A percentile compares a stretch with the other conserved stretches of the same genome.
These are phyloP conservation scores for Drosophila mojavensis DNA, from an alignment of 1,140 invertebrate genomes.

Conservation along the genomic window DNA sequence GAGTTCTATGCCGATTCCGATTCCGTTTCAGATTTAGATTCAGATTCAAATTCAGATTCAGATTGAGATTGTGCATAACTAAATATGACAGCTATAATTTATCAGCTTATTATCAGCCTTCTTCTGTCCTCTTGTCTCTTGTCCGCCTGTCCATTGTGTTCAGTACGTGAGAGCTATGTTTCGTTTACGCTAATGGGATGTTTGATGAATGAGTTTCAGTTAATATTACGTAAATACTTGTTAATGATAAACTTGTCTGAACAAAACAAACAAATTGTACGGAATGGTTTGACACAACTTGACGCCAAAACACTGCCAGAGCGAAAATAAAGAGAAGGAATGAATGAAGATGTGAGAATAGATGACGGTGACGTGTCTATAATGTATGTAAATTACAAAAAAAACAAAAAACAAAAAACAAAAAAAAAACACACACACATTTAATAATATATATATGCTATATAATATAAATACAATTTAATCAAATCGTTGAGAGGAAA, in stretches of 20 bases:
- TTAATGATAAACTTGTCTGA: constrained; percentile 69
- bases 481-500: constrained; percentile 32
- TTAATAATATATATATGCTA: constrained; percentile 26
- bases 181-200: constrained; percentile 29
- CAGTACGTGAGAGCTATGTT: constrained; percentile 10
- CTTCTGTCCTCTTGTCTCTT: background rate
- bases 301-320: constrained; percentile 84
- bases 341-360: constrained; percentile 24
- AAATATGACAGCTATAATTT: background rate
- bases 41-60: too few species aligned
- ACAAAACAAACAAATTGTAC: constrained; percentile 69
- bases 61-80: background rate
- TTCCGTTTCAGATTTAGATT: background rate
- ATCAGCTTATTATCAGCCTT: background rate
- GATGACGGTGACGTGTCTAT: constrained; percentile 54
- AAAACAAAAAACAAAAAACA: constrained; percentile 39
- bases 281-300: constrained; percentile 84
- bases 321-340: constrained; percentile 46
- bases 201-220: constrained; percentile 49
- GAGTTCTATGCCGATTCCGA: too few species aligned
- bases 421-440: constrained; percentile 11
- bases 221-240: constrained; percentile 60
- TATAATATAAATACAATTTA: constrained; percentile 41
- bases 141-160: constrained; percentile 9
- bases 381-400: constrained; percentile 68